phyloP scores from a whole-genome alignment of 1,140 invertebrate species.

The Drosophila seguyi region DNA sequence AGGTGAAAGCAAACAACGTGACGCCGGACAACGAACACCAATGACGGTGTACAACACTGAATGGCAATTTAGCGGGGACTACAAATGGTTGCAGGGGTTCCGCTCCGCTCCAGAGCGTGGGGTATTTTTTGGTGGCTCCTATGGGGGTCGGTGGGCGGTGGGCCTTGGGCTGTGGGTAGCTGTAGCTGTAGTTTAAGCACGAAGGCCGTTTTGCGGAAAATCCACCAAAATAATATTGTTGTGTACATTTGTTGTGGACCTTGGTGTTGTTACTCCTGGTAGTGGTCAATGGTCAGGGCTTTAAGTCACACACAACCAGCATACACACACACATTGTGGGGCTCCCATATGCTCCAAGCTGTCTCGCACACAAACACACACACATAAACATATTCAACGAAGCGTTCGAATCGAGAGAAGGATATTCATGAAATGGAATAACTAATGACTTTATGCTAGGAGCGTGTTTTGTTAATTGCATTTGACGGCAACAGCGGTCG shows the following conservation, averaged over 20 bases:
- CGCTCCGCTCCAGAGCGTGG: neutral
- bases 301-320: slow-evolving; percentile 16
- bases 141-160: neutral
- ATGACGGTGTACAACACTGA: slow-evolving; percentile 70
- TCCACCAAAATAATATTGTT: slow-evolving; percentile 79
- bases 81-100: slow-evolving; percentile 45
- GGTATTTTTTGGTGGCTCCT: slow-evolving; percentile 1
- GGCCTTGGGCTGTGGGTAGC: neutral
- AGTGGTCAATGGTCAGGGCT: slow-evolving; percentile 49
- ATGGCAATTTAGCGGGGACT: slow-evolving; percentile 73
- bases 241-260: slow-evolving; percentile 45
- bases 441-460: slow-evolving; percentile 83
- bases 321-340: slow-evolving; percentile 8
- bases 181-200: slow-evolving; percentile 25
- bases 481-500: slow-evolving; percentile 70
- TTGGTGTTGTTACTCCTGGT: slow-evolving; percentile 11
- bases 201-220: slow-evolving; percentile 56
- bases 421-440: slow-evolving; percentile 82
- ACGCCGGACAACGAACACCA: slow-evolving; percentile 67
- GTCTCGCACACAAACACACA: slow-evolving; percentile 23
- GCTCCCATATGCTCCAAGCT: slow-evolving; percentile 72
- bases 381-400: slow-evolving; percentile 63
- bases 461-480: slow-evolving; percentile 83
- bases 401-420: slow-evolving; percentile 69
- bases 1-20: slow-evolving; percentile 81